These are phyloP conservation scores for Chrysolina oricalcia DNA, from an alignment of 2,888 invertebrate species.

Conservation along the genomic window DNA sequence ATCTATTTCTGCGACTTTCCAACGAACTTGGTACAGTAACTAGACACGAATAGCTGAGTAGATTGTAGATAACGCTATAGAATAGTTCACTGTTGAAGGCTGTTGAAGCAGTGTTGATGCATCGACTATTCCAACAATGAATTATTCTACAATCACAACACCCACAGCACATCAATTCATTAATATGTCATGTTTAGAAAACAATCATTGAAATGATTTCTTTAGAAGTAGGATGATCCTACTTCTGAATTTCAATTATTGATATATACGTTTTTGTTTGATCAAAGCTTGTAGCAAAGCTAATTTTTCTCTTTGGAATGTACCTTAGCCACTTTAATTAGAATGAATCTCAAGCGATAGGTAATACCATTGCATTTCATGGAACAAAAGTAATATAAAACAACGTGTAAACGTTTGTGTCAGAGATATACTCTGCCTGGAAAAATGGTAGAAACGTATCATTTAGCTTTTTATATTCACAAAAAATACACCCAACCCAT, in stretches of 20 bases:
- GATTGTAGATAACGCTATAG: conserved; percentile 23
- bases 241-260: not conserved
- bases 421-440: no score
- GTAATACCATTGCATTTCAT: no score
- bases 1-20: conserved; percentile 36
- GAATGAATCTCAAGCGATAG: no score
- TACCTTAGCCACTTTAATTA: not conserved
- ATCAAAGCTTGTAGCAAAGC: not conserved
- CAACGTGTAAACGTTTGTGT: no score
- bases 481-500: no score
- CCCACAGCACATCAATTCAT: conserved; percentile 45
- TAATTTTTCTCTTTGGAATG: not conserved
- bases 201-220: not conserved
- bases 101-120: not conserved
- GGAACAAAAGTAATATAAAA: no score
- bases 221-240: not conserved
- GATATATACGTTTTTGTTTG: not conserved
- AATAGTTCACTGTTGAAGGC: conserved; percentile 19
- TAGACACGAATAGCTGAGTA: conserved; percentile 31
- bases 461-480: no score
- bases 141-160: conserved; percentile 31
- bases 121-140: conserved; percentile 22
- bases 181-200: not conserved
- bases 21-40: conserved; percentile 45
- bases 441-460: no score